Conservation (phyloP, 1,140 invertebrate species). For the Ylistrum balloti region DNA sequence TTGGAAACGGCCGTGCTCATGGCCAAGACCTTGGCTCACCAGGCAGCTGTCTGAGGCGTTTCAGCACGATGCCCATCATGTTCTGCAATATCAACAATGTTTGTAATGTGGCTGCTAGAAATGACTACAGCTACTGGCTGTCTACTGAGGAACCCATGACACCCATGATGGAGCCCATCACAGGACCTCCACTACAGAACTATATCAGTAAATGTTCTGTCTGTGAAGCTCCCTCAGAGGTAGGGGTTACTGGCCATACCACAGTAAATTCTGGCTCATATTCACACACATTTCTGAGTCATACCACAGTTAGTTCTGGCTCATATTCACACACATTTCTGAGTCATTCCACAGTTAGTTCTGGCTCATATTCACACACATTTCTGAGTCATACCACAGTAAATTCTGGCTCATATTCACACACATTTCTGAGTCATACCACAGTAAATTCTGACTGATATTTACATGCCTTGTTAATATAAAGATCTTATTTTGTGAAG, state of each 20-base stretch:
- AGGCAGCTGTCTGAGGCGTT: constrained; percentile 81
- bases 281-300: no score
- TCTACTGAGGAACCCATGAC: constrained; percentile 81
- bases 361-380: background rate
- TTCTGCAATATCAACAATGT: constrained; percentile 82
- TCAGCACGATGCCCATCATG: constrained; percentile 83
- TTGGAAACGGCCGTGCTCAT: constrained; percentile 93
- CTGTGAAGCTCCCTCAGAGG: constrained; percentile 95
- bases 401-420: background rate
- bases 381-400: no score
- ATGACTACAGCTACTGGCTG: constrained; percentile 82
- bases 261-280: background rate
- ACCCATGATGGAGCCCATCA: constrained; percentile 79
- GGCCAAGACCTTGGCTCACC: constrained; percentile 95
- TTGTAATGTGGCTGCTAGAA: constrained; percentile 81
- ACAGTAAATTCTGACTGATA: no score
- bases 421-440: no score
- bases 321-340: background rate
- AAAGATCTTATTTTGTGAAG: no score
- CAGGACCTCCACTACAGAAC: constrained; percentile 69
- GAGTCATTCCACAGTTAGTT: background rate
- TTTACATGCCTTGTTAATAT: no score
- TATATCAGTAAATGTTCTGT: constrained; percentile 90
- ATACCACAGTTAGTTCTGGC: no score
- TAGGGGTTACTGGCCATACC: constrained; percentile 53